Conservation (phyloP, 2,113 vertebrate species). For the Phodopus roborovskii region DNA sequence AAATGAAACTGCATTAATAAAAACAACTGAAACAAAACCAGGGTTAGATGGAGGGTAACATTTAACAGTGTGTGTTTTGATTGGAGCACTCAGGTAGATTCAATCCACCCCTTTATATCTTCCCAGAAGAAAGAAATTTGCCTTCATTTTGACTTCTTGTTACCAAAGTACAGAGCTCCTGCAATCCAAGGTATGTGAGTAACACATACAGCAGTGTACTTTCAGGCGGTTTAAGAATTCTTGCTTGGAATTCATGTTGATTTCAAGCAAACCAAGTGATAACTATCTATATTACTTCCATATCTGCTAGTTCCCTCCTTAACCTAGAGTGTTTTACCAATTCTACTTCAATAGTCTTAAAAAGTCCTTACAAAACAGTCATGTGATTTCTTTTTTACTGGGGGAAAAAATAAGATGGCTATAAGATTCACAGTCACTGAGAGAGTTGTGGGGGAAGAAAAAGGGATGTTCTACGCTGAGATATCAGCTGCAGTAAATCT, state of each 20-base stretch:
- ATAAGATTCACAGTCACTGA: slow-evolving; percentile 78
- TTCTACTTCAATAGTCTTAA: slow-evolving; percentile 76
- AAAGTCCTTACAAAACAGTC: slow-evolving; percentile 77
- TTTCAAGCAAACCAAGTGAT: slow-evolving; percentile 80
- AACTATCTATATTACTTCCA: slow-evolving; percentile 74
- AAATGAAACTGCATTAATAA: slow-evolving; percentile 89
- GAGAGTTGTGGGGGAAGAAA: slow-evolving; percentile 75
- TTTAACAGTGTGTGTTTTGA: slow-evolving; percentile 87
- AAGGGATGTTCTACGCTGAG: slow-evolving; percentile 81
- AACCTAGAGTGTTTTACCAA: slow-evolving; percentile 54
- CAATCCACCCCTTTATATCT: slow-evolving; percentile 84
- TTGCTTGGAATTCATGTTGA: slow-evolving; percentile 84
- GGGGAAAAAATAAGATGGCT: slow-evolving; percentile 58
- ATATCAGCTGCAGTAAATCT: slow-evolving; percentile 93
- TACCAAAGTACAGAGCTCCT: slow-evolving; percentile 80
- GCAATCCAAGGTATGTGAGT: slow-evolving; percentile 90
- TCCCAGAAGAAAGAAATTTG: slow-evolving; percentile 81
- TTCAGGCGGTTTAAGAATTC: slow-evolving; percentile 87
- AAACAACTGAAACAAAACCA: slow-evolving; percentile 88
- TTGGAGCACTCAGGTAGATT: slow-evolving; percentile 86
- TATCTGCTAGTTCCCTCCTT: slow-evolving; percentile 78
- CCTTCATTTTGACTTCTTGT: slow-evolving; percentile 83
- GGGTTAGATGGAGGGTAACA: slow-evolving; percentile 82
- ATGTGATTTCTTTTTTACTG: slow-evolving; percentile 76
- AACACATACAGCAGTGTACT: slow-evolving; percentile 84